Percentiles rank a stretch among this genome's conserved stretches.
phyloP scores from a whole-genome alignment of 2,888 invertebrate species.

The Agrochola macilenta region DNA sequence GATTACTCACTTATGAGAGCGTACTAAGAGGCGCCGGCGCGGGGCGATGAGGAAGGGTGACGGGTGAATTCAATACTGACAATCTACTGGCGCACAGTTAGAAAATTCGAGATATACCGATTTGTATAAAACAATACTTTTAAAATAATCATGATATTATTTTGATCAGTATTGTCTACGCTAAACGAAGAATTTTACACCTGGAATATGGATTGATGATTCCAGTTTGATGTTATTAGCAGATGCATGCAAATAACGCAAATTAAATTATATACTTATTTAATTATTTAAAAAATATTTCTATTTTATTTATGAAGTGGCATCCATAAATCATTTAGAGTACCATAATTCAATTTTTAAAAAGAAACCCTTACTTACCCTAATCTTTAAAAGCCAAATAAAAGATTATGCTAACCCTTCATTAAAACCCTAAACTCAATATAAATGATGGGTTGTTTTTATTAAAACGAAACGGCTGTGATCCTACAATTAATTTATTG shows the following conservation, averaged over 20 bases:
- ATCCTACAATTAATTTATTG: conserved; percentile 47
- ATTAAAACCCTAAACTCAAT: conserved; percentile 20
- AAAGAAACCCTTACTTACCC: neutral
- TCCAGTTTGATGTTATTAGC: neutral
- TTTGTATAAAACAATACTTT: too few species aligned
- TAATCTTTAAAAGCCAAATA: neutral
- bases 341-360: conserved; percentile 4
- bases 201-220: neutral
- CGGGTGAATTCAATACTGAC: too few species aligned
- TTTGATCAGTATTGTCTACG: neutral
- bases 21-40: too few species aligned
- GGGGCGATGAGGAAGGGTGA: too few species aligned
- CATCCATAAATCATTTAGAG: neutral
- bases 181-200: neutral
- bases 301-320: neutral
- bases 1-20: too few species aligned
- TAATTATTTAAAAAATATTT: too few species aligned
- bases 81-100: too few species aligned
- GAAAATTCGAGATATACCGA: too few species aligned
- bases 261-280: too few species aligned
- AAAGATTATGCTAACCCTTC: conserved; percentile 19
- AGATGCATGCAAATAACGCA: neutral
- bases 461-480: conserved; percentile 43
- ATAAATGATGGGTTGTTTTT: conserved; percentile 53
- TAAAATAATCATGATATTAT: too few species aligned